These are phyloP conservation scores for Puffinus mauretanicus DNA, from an alignment of 2,113 vertebrate species.

Conservation along the genomic window DNA sequence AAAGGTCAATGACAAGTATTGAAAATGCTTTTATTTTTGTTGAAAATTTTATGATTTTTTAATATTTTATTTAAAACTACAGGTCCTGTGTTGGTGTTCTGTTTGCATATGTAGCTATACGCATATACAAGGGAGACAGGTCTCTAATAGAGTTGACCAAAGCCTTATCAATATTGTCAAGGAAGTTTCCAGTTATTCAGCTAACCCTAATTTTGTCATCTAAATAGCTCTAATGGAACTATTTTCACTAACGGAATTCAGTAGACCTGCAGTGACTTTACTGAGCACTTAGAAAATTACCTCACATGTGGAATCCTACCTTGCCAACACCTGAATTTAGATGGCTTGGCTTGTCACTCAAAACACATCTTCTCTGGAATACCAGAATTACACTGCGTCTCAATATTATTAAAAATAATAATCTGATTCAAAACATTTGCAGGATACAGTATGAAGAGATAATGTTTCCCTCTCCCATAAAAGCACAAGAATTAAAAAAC, in stretches of 20 bases:
- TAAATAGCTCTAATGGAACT: neutral
- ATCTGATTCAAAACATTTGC: neutral
- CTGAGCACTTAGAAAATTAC: neutral
- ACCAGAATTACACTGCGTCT: neutral
- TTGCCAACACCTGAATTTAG: neutral
- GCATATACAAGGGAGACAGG: neutral
- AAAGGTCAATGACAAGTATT: neutral
- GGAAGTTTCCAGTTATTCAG: neutral
- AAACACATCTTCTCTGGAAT: neutral
- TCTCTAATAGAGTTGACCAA: neutral
- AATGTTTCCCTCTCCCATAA: neutral
- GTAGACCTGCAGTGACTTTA: neutral
- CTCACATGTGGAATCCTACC: fast-evolving
- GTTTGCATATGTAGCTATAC: neutral
- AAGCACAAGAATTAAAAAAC: neutral
- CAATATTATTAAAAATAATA: neutral
- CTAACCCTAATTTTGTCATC: neutral
- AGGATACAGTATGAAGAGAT: neutral
- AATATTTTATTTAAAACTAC: neutral
- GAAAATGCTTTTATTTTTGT: neutral
- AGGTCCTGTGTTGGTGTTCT: neutral
- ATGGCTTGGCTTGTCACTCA: neutral
- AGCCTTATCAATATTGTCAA: neutral
- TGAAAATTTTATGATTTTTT: neutral
- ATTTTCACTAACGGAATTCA: neutral